A percentile compares a stretch with the other conserved stretches of the same genome.
phyloP scores from a whole-genome alignment of 1,140 invertebrate species.

The Ceratina australensis region DNA sequence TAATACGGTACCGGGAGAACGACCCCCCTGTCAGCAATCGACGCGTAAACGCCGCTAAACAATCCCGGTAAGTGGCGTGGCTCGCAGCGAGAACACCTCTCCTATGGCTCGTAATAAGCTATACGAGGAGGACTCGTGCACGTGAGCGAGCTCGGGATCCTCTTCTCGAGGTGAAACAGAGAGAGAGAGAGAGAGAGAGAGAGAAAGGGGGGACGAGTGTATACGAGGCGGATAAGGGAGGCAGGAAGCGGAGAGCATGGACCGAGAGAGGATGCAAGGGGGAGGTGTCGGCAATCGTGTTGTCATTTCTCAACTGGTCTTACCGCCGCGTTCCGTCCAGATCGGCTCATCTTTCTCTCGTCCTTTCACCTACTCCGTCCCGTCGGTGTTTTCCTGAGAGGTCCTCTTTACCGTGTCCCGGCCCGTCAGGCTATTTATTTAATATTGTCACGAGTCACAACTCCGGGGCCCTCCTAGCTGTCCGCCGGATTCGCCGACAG shows the following conservation, averaged over 20 bases:
- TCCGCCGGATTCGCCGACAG: constrained; percentile 9
- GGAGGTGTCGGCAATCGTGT: constrained; percentile 62
- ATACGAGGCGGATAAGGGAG: constrained; percentile 24
- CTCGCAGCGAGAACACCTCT: constrained; percentile 56
- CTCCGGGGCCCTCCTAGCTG: not conserved
- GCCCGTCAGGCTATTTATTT: constrained; percentile 64
- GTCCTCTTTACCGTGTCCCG: constrained; percentile 44
- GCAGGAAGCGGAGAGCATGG: constrained; percentile 9
- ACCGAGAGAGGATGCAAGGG: constrained; percentile 10
- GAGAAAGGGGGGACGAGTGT: constrained; percentile 1
- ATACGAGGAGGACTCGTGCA: constrained; percentile 10
- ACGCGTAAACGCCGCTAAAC: constrained; percentile 68
- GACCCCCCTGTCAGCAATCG: constrained; percentile 62
- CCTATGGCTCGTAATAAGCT: constrained; percentile 62
- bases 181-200: not conserved
- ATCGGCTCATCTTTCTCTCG: constrained; percentile 24
- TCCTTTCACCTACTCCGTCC: constrained; percentile 10
- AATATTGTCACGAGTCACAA: constrained; percentile 65
- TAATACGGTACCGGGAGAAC: constrained; percentile 46
- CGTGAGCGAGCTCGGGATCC: constrained; percentile 13
- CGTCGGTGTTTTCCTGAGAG: not conserved
- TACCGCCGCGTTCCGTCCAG: constrained; percentile 55
- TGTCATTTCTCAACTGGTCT: constrained; percentile 67
- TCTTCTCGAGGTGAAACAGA: no score
- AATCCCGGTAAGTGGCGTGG: constrained; percentile 63